Conservation (phyloP, 2,888 invertebrate species). For the Omphaloscelis lunosa region DNA sequence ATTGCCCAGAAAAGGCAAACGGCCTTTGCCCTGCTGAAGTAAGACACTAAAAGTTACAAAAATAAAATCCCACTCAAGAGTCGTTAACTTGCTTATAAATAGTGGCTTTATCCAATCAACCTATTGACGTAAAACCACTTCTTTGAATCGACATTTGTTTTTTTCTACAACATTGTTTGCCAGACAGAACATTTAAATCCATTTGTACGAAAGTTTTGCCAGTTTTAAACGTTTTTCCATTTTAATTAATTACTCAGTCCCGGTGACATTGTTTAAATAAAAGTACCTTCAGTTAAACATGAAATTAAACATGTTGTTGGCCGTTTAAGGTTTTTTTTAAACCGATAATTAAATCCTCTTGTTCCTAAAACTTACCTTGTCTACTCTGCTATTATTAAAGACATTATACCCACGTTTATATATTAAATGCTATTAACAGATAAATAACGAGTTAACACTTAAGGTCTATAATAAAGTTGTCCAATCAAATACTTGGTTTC, state of each 20-base stretch:
- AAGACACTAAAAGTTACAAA: background rate
- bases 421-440: conserved; percentile 27
- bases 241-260: background rate
- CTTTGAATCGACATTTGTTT: background rate
- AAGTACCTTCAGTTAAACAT: too few relatives aligned
- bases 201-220: background rate
- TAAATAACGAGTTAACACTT: conserved; percentile 32
- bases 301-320: too few relatives aligned
- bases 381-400: background rate
- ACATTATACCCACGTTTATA: background rate
- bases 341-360: too few relatives aligned
- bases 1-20: background rate
- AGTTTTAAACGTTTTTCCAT: background rate
- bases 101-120: background rate
- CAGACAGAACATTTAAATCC: background rate
- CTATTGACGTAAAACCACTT: background rate
- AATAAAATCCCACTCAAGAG: background rate
- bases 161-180: background rate
- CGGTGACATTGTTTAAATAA: background rate
- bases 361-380: background rate
- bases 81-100: background rate
- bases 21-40: background rate
- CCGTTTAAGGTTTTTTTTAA: too few relatives aligned
- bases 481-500: conserved; percentile 46
- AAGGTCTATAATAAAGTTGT: conserved; percentile 55